Base-by-base conservation (phyloP, 1,140 invertebrate genomes). In the Lucilia sericata region DNA sequence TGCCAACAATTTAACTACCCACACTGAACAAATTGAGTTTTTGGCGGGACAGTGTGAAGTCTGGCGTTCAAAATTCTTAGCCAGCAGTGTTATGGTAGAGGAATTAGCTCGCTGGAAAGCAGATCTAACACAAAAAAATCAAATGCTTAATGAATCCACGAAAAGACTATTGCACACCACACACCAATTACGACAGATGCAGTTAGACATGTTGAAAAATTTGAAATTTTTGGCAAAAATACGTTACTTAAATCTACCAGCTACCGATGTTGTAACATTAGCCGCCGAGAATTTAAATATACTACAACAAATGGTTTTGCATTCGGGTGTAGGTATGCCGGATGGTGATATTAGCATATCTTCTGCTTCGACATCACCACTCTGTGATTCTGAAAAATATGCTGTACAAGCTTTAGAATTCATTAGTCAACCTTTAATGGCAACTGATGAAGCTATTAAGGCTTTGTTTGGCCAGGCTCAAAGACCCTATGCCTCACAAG, bases 11-110 rank as follows among this genome's bases (percentile, higher is more conserved):
- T 92, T 98, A 65, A 95, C 94, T 75, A 95, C 96, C 1, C 97
- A 98, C 91, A 96, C 96, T 90, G 97, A 98, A 91, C 96, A 98
- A 92, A 96, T 97, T 4, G 97, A 98, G 90, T 97, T 96, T 93
- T 91, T 98, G 30, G 96, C 96, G 34, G 96, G 97, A 4, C 97
- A 98, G 88, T 97, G 97, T 91, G 97, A 99, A 92, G 96, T 98
- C 83, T 98, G 97, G 97, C 94, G 97, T 85, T 98, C 96, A 87
- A 98, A 98, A 94, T 99, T 97, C 92, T 92, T 98, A 86, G 97
- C 97, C 30, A 97, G 96, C 93, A 98, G 96, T 90, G 94, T 98
- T 82, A 96, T 98, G 95, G 95, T 97, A 10, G 97, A 98, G 91
- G 96, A 98, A 92, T 91, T 98, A 85, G 96, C 96, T 2, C 93